Evolutionary conservation across 2,888 invertebrate genomes (phyloP), one percentile per base, ranked within the genome.

Genomic region (Megalurothrips usitatus): DNA sequence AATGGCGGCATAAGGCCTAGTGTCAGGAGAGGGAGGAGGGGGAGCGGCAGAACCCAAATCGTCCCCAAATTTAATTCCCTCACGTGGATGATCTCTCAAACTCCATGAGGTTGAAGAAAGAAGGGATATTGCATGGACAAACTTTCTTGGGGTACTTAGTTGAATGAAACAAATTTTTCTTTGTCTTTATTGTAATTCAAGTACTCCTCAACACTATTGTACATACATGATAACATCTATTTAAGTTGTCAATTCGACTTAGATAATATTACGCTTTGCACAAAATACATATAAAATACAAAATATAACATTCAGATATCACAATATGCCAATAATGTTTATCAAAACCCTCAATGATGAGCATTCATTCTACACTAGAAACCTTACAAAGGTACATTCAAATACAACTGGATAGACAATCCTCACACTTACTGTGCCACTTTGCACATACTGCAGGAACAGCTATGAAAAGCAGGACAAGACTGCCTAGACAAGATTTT

Each of bases 211-310:
- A 17, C 6, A 12, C n/a, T 23, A 68, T 68, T 23, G 23, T 2
- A 68, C 68, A 68, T 68, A 23, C 68, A 68, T 68, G 68, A 75
- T 75, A 26, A 75, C 26, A 75, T 23, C 68, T 75, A 75, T 68
- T 68, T 26, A 75, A 75, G 68, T 75, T 75, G 68, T 75, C 68
- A 75, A 23, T 26, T 26, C 9, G 68, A 75, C 47, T 49, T 11
- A 79, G 79, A 79, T 49, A 49, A 52, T 79, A n/a, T 49, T 79
- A n/a, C 49, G 12, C 49, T 11, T 26, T 79, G 79, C 17, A 26
- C 28, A 48, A 49, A 23, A 48, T 79, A 79, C 79, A 79, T 43
- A 79, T 79, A 49, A 79, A 79, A 79, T 79, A 49, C 79, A 79
- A 79, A 79, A 28, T 49, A 52, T 28, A 79, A 49, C 49, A 52